Evolutionary conservation across 2,797 vertebrate species (phyloP).

Genomic region (Knipowitschia caucasica): DNA sequence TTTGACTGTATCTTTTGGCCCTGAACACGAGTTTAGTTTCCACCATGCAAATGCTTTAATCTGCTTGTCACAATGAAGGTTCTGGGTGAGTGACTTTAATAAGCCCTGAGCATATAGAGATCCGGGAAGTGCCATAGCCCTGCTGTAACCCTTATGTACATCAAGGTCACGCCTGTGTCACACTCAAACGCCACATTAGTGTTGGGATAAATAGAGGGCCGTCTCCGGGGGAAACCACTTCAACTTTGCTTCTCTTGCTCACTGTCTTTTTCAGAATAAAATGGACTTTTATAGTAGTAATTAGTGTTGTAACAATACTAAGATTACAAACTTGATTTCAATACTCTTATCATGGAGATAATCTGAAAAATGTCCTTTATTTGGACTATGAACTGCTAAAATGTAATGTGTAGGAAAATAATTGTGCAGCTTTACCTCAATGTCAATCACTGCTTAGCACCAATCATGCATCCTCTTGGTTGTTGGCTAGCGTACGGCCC

Average conservation of each 20-base stretch:
- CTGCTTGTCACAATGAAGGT: conserved; percentile 73
- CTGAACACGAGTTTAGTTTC: conserved; percentile 54
- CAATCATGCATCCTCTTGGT: no score
- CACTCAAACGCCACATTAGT: conserved; percentile 49
- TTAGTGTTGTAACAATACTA: no score
- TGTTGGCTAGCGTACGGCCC: no score
- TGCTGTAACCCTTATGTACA: conserved; percentile 57
- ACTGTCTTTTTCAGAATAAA: neutral
- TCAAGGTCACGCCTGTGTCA: conserved; percentile 63
- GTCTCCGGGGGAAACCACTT: conserved; percentile 38
- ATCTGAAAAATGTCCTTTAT: no score
- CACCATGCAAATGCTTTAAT: conserved; percentile 69
- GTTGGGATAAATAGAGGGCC: conserved; percentile 43
- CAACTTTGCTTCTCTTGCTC: conserved; percentile 32
- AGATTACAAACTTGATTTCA: no score
- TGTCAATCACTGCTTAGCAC: no score
- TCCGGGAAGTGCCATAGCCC: conserved; percentile 59
- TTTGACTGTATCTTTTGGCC: conserved; percentile 64
- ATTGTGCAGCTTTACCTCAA: no score
- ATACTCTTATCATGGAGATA: no score
- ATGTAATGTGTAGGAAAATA: no score
- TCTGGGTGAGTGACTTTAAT: conserved; percentile 71
- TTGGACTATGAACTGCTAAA: no score
- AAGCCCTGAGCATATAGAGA: conserved; percentile 65
- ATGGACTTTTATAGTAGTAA: neutral